Evolutionary conservation across 2,797 vertebrate species (phyloP).

Genomic region (Amazona finschi): DNA sequence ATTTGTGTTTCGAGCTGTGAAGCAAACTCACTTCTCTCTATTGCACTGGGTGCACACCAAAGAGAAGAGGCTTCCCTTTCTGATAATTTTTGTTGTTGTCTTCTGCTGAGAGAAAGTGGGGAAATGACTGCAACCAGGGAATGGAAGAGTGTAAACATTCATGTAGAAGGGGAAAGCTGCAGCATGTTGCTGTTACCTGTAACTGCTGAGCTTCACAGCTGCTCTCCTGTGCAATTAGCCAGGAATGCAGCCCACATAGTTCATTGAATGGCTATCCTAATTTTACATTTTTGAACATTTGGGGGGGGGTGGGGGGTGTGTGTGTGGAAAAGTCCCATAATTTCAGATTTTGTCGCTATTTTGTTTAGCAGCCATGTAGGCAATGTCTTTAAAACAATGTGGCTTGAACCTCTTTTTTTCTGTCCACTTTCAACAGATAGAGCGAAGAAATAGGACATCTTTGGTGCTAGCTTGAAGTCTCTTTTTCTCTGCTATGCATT

Average conservation of each 20-base stretch:
- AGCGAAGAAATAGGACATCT: background rate
- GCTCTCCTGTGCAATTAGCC: background rate
- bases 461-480: background rate
- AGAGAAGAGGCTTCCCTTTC: background rate
- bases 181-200: background rate
- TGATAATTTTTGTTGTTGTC: background rate
- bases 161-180: background rate
- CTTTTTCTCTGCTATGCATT: background rate
- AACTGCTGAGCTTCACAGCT: background rate
- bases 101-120: background rate
- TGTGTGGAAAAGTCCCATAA: background rate
- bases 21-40: background rate
- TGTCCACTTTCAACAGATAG: background rate
- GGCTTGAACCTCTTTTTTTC: background rate
- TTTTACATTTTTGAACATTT: background rate
- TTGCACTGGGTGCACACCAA: background rate
- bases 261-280: background rate
- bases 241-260: background rate
- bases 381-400: background rate
- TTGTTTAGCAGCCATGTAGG: background rate
- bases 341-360: background rate
- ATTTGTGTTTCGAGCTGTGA: background rate
- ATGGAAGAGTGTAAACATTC: background rate
- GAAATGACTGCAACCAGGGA: background rate
- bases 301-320: too few species aligned